Conservation (phyloP, 2,888 invertebrate species). For the Eutolmus rufibarbis region DNA sequence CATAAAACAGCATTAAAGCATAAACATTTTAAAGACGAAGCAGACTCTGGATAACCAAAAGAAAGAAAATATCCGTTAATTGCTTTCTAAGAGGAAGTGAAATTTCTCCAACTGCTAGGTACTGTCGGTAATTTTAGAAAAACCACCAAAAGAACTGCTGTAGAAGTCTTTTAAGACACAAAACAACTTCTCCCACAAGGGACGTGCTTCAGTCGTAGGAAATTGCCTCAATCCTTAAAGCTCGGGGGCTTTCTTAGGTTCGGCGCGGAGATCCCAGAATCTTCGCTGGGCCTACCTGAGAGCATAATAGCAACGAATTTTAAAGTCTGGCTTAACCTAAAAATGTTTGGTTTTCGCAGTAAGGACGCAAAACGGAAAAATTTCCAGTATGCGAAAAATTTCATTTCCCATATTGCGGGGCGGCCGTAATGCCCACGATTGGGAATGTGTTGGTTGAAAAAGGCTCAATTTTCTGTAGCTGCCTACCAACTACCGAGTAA, state of each 20-base stretch:
- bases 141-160: background rate
- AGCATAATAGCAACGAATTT: background rate
- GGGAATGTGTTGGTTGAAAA: background rate
- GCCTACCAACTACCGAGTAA: background rate
- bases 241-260: background rate
- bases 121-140: background rate
- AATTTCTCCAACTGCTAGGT: background rate
- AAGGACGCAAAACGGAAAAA: background rate
- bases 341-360: background rate
- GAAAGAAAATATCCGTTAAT: background rate
- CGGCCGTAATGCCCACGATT: background rate
- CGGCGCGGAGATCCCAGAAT: background rate
- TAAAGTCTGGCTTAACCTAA: background rate
- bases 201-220: background rate
- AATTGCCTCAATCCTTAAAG: background rate
- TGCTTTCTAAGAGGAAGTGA: background rate
- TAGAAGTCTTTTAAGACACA: background rate
- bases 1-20: background rate
- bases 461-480: background rate
- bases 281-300: background rate
- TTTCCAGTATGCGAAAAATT: background rate
- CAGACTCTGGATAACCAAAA: background rate
- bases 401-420: constrained; percentile 15
- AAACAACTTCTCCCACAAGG: background rate
- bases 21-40: background rate